These are phyloP conservation scores for Nasonovia ribisnigri DNA, from an alignment of 2,888 invertebrate genomes.

Conservation along the genomic window DNA sequence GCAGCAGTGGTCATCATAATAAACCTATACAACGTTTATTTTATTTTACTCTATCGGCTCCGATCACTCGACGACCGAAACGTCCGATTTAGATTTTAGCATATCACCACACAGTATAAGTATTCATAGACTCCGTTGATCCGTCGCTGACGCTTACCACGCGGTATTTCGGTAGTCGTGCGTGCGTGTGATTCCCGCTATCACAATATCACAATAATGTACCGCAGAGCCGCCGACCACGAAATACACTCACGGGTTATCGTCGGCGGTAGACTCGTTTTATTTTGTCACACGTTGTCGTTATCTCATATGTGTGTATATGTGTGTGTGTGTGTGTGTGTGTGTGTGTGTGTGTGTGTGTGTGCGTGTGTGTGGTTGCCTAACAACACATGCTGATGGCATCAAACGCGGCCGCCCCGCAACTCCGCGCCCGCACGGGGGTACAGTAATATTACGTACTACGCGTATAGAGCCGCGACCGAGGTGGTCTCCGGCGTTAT, in stretches of 20 bases:
- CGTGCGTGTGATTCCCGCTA: neutral
- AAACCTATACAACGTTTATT: no score
- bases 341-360: neutral
- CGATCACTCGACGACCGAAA: neutral
- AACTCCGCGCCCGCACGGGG: neutral
- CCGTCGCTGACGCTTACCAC: neutral
- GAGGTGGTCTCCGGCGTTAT: slow-evolving; percentile 46
- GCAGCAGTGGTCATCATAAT: no score
- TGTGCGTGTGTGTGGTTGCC: neutral
- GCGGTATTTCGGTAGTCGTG: neutral
- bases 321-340: neutral
- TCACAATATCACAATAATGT: neutral
- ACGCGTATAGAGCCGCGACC: neutral
- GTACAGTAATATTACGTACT: neutral
- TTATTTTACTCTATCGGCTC: neutral
- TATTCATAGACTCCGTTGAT: neutral
- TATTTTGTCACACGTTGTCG: slow-evolving; percentile 38
- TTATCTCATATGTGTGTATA: slow-evolving; percentile 20
- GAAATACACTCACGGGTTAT: neutral
- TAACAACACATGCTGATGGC: slow-evolving; percentile 42
- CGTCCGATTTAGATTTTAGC: neutral
- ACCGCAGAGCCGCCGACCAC: neutral
- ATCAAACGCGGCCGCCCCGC: slow-evolving; percentile 17
- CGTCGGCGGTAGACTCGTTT: neutral
- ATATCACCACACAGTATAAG: neutral